phyloP scores from a whole-genome alignment of 2,113 vertebrate species.

The Suricata suricatta region DNA sequence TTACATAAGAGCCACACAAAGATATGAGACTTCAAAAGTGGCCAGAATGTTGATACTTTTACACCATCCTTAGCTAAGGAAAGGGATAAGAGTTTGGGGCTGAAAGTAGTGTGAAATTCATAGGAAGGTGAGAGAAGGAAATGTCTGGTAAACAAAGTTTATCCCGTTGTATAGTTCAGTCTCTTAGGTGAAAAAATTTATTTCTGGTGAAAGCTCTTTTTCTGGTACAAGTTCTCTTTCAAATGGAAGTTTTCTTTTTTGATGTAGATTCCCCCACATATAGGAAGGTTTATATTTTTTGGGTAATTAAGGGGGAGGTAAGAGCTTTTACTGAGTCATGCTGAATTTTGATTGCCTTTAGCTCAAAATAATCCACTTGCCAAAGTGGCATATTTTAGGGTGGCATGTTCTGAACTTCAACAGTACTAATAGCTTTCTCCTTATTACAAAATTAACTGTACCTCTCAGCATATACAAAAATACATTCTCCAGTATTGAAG shows the following conservation, averaged over 20 bases:
- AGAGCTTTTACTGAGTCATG: neutral
- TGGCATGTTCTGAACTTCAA: neutral
- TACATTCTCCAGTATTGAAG: neutral
- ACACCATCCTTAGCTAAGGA: neutral
- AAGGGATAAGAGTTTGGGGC: neutral
- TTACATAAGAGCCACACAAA: neutral
- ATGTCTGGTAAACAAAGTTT: neutral
- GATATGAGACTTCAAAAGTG: neutral
- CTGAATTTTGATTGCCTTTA: neutral
- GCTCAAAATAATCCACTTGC: neutral
- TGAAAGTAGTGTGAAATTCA: neutral
- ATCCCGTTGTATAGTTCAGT: neutral
- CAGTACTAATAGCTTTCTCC: neutral
- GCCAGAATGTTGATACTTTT: neutral
- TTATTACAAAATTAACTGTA: constrained; percentile 42
- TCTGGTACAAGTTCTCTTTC: neutral
- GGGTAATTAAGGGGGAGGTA: neutral
- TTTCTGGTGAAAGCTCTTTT: neutral
- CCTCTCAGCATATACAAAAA: neutral
- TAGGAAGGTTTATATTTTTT: neutral
- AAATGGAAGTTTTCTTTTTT: neutral
- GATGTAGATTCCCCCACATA: neutral
- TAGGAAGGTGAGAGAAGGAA: neutral
- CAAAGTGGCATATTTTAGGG: neutral
- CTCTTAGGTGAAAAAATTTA: neutral